Evolutionary conservation across 37 sponge, comb jelly and placozoan genomes (phyloP).

Genomic region (Petrosia ficiformis): DNA sequence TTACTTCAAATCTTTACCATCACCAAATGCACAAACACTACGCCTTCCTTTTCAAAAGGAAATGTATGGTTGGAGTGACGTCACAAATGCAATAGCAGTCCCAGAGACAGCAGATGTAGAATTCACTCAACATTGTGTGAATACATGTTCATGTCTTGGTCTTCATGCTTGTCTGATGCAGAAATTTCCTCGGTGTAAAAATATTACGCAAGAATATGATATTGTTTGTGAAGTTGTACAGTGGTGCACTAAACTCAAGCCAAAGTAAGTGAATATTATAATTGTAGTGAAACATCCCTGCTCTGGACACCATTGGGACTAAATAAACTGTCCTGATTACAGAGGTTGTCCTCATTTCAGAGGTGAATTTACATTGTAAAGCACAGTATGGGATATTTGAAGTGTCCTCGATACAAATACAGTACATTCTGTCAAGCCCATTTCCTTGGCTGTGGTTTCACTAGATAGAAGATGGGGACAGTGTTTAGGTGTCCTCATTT

Average conservation of each 20-base stretch:
- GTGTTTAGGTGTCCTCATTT: too few relatives aligned
- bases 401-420: constrained; percentile 8
- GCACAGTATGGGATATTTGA: too few relatives aligned
- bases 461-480: too few relatives aligned
- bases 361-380: too few relatives aligned
- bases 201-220: constrained; percentile 46
- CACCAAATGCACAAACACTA: constrained; percentile 1
- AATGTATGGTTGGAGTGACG: constrained; percentile 60
- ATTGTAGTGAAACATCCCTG: constrained; percentile 10
- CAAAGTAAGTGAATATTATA: constrained; percentile 45
- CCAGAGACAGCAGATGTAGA: constrained; percentile 40
- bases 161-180: constrained; percentile 57
- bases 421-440: neutral
- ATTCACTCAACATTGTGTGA: constrained; percentile 20
- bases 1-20: constrained; percentile 40
- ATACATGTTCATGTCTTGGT: constrained; percentile 19
- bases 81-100: constrained; percentile 29
- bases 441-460: too few relatives aligned
- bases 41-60: constrained; percentile 26
- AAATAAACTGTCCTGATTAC: too few relatives aligned
- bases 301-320: too few relatives aligned
- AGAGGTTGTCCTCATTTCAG: too few relatives aligned
- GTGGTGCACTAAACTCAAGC: constrained; percentile 67
- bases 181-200: constrained; percentile 43
- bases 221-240: constrained; percentile 30